These are phyloP conservation scores for Leptopilina drosophilae DNA, from an alignment of 2,888 invertebrate genomes.

Conservation along the genomic window DNA sequence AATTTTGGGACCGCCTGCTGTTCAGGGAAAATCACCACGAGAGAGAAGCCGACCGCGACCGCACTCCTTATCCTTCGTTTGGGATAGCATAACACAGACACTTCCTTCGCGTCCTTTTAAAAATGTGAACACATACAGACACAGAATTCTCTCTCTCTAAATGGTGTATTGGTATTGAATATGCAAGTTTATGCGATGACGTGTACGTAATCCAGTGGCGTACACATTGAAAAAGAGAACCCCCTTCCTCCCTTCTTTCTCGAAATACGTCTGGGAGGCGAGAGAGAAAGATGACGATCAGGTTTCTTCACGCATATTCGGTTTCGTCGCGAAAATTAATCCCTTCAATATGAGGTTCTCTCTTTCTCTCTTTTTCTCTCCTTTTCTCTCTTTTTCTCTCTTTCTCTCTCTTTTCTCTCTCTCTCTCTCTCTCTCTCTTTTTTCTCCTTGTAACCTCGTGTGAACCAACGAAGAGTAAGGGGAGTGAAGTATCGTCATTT, in stretches of 20 bases:
- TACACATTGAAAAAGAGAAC: conserved; percentile 43
- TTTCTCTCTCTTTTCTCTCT: not conserved
- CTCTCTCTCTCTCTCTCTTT: too few relatives aligned
- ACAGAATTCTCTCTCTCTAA: not conserved
- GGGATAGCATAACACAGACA: conserved; percentile 41
- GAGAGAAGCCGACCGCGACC: conserved; percentile 7
- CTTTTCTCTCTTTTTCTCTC: too few relatives aligned
- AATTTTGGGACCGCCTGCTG: conserved; percentile 61
- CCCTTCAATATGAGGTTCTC: conserved; percentile 15
- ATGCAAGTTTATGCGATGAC: conserved; percentile 25
- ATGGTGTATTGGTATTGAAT: not conserved
- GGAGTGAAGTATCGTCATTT: conserved; percentile 19
- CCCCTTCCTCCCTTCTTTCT: conserved; percentile 1
- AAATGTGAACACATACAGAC: not conserved
- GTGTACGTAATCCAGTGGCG: conserved; percentile 45
- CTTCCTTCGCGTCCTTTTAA: not conserved
- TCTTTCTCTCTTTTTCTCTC: not conserved
- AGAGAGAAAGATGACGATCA: conserved; percentile 4
- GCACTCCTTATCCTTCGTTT: conserved; percentile 5
- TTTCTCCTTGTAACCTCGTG: not conserved
- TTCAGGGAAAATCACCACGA: conserved; percentile 47
- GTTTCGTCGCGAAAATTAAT: conserved; percentile 37
- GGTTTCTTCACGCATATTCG: conserved; percentile 34
- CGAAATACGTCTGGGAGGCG: conserved; percentile 19
- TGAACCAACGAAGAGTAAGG: not conserved